phyloP scores from a whole-genome alignment of 1,140 invertebrate genomes.

The Achroia grisella region DNA sequence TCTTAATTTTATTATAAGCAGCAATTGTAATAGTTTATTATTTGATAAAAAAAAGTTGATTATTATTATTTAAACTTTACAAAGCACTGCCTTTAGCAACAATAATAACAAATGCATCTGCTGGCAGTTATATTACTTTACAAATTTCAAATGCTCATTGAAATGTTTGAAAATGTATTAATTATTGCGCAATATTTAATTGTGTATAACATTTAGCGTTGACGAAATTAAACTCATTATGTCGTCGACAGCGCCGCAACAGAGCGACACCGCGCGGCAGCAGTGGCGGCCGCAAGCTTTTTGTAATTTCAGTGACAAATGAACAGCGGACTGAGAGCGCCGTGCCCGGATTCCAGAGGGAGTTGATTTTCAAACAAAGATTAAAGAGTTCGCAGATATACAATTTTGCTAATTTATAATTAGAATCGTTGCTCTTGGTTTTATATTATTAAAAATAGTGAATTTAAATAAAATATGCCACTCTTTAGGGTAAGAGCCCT shows the following conservation, averaged over 20 bases:
- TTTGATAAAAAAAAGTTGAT: too few relatives aligned
- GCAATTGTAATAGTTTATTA: too few relatives aligned
- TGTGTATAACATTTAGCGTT: slow-evolving; percentile 20
- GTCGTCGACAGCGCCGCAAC: slow-evolving; percentile 30
- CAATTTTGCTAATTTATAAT: too few relatives aligned
- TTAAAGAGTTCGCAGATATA: background rate
- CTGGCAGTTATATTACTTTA: slow-evolving; percentile 8
- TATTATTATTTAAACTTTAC: too few relatives aligned
- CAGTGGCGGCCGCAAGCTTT: slow-evolving; percentile 36
- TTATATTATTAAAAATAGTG: too few relatives aligned
- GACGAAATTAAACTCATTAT: slow-evolving; percentile 55
- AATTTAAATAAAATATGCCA: too few relatives aligned
- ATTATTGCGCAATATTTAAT: slow-evolving; percentile 7
- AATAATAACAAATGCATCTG: too few relatives aligned
- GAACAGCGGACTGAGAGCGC: slow-evolving; percentile 34
- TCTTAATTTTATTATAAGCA: too few relatives aligned
- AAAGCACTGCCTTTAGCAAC: too few relatives aligned
- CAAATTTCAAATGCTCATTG: slow-evolving; percentile 15
- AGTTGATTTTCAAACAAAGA: slow-evolving; percentile 38
- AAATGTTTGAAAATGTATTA: slow-evolving; percentile 6
- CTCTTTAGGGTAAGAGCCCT: too few relatives aligned
- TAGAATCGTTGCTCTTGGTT: too few relatives aligned
- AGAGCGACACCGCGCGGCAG: slow-evolving; percentile 9
- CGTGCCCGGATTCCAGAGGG: slow-evolving; percentile 6
- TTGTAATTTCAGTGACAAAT: slow-evolving; percentile 60